phyloP scores from a whole-genome alignment of 2,113 vertebrate species.

The Orthonyx spaldingii region DNA sequence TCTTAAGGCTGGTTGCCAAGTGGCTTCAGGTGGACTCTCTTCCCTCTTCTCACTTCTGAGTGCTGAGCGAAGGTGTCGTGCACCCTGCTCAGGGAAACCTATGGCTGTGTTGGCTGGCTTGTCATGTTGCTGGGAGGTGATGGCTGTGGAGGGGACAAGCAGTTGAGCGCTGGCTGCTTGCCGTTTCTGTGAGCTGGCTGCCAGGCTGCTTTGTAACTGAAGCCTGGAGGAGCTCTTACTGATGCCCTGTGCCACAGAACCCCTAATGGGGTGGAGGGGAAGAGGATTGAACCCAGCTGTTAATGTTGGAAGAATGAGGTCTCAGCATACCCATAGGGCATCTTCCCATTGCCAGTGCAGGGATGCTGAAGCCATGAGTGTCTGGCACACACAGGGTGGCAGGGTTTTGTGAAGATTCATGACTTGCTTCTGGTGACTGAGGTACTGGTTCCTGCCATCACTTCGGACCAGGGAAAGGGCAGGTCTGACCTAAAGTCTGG shows the following conservation, averaged over 20 bases:
- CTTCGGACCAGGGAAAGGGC: not conserved
- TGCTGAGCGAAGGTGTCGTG: not conserved
- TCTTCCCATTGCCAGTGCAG: not conserved
- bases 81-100: not conserved
- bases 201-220: not conserved
- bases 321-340: not conserved
- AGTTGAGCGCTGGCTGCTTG: fast-evolving
- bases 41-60: not conserved
- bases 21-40: not conserved
- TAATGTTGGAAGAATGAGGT: not conserved
- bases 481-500: not conserved
- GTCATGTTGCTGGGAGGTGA: fast-evolving
- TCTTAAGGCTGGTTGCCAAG: slow-evolving; percentile 30
- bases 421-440: not conserved
- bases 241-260: not conserved
- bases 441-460: not conserved
- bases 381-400: fast-evolving
- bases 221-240: not conserved
- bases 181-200: not conserved
- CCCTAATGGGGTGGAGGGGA: fast-evolving
- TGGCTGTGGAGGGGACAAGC: not conserved
- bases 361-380: not conserved
- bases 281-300: not conserved
- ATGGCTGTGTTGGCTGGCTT: not conserved
- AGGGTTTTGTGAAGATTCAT: not conserved